phyloP scores from a whole-genome alignment of 2,888 invertebrate genomes.

The Tenthredo livida region DNA sequence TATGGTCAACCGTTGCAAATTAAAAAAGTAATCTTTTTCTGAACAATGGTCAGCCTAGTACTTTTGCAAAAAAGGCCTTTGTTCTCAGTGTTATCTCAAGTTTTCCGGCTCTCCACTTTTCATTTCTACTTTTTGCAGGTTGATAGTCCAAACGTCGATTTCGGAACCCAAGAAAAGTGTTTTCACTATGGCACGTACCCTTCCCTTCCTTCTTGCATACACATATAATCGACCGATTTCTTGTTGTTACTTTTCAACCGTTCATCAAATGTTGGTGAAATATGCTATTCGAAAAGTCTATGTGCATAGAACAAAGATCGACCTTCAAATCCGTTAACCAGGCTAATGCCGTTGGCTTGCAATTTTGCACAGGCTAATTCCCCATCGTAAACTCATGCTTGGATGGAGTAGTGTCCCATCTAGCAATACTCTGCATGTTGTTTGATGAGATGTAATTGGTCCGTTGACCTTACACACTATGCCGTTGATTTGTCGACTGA shows the following conservation, averaged over 20 bases:
- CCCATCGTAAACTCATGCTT: not conserved
- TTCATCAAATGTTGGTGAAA: not conserved
- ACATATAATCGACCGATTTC: not conserved
- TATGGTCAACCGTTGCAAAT: not conserved
- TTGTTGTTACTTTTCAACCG: not conserved
- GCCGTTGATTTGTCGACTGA: constrained; percentile 28
- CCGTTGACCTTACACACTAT: constrained; percentile 35
- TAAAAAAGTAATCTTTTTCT: not conserved
- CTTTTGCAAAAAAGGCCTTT: not conserved
- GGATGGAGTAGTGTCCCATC: not conserved
- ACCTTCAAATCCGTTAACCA: not conserved
- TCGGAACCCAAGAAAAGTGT: not conserved
- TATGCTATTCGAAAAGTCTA: not conserved
- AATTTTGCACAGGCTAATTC: not conserved
- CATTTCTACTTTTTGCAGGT: not conserved
- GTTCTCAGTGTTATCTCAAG: not conserved
- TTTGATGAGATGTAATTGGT: constrained; percentile 36
- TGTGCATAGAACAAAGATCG: not conserved
- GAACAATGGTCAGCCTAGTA: not conserved
- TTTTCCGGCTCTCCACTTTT: not conserved
- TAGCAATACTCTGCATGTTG: not conserved
- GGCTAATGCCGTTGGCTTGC: not conserved
- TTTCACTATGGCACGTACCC: too few species aligned
- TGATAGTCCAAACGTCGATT: not conserved
- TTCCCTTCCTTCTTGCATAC: too few species aligned